phyloP scores from a whole-genome alignment of 2,888 invertebrate species.

The Phymatocera aterrima region DNA sequence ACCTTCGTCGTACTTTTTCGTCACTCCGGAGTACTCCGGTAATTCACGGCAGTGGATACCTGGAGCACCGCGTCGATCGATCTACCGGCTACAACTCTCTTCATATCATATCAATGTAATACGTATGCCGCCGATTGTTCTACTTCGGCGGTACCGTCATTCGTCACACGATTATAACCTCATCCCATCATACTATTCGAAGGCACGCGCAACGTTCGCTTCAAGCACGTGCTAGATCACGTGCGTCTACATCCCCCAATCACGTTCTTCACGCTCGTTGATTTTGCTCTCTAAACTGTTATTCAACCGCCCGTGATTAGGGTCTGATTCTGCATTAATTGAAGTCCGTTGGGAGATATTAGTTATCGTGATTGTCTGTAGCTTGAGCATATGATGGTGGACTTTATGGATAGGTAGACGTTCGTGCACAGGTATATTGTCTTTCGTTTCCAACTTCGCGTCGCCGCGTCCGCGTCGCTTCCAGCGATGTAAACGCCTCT shows the following conservation, averaged over 20 bases:
- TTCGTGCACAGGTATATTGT: background rate
- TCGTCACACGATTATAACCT: background rate
- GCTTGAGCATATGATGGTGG: background rate
- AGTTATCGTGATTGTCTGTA: no score
- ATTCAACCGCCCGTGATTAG: slow-evolving; percentile 13
- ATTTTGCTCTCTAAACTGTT: slow-evolving; percentile 15
- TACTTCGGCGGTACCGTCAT: no score
- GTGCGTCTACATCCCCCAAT: slow-evolving; percentile 20
- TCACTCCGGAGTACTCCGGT: no score
- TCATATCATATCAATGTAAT: background rate
- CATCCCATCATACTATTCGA: background rate
- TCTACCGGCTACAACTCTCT: no score
- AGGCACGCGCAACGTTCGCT: background rate
- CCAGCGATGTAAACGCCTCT: background rate
- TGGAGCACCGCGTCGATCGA: no score
- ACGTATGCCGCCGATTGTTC: no score
- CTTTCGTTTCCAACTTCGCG: background rate
- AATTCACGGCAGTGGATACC: no score
- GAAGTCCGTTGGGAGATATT: no score
- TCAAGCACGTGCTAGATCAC: slow-evolving; percentile 25
- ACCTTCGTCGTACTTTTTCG: no score
- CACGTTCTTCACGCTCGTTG: slow-evolving; percentile 2
- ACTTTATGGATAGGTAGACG: background rate
- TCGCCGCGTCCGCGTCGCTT: background rate
- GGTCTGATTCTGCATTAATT: background rate